Base-by-base conservation (phyloP, 2,888 invertebrate genomes). In the Thyatira batis region DNA sequence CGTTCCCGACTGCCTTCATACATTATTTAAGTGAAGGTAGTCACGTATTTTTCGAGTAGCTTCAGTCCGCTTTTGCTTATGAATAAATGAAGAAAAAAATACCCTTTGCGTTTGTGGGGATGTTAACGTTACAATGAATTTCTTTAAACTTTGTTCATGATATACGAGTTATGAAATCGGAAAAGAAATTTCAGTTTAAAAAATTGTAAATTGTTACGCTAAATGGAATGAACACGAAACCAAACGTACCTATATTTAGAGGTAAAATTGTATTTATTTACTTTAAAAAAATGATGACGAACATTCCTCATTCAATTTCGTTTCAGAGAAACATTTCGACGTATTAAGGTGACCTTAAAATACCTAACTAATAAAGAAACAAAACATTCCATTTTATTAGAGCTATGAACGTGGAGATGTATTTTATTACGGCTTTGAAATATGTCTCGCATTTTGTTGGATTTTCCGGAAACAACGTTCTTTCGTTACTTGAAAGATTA, bases 21-120 rank as follows among this genome's bases (percentile, higher is more conserved):
- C 77, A 87, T 84, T 84, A 89, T 89, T 86, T 81, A 89, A 70
- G 64, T 72, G 76, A 72, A 80, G 78, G 78, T 79, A 80, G 87
- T 87, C 88, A 88, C 88, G 88, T 89, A 87, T 84, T 84, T 86
- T 88, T 85, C 85, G 76, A 84, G 85, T 80, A 79, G 82, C 84
- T 83, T 69, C 76, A 80, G 83, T 77, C 78, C 83, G 80, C 84
- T 86, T 87, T 86, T 73, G 74, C 77, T 80, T 84, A 82, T 89
- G 87, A 89, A 89, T 89, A 89, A 89, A 75, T 88, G 81, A 89
- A 77, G 71, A 68, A 76, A 77, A 76, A 85, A 86, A 85, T 82
- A 85, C 81, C 82, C 73, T 79, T 73, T 69, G 79, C 83, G 81
- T 84, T 89, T 81, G 83, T 71, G 72, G 67, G 71, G 70, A 74